These are phyloP conservation scores for Scleropages formosus DNA, from an alignment of 2,797 vertebrate genomes.

Conservation along the genomic window DNA sequence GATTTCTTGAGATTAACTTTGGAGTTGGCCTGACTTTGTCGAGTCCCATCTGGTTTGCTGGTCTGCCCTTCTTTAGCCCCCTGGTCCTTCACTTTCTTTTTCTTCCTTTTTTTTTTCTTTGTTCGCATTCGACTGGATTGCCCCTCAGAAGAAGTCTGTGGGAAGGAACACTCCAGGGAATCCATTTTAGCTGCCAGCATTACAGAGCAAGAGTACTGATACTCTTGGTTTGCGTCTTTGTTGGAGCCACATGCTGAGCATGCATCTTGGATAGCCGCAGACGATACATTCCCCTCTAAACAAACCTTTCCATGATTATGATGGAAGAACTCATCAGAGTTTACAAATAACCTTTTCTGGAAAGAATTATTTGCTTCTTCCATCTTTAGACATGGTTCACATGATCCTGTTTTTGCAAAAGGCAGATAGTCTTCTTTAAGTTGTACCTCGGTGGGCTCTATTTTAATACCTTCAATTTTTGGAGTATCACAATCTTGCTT, in stretches of 20 bases:
- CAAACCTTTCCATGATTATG: conserved; percentile 58
- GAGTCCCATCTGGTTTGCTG: conserved; percentile 67
- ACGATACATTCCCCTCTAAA: conserved; percentile 59
- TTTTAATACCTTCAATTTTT: conserved; percentile 41
- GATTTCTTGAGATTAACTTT: conserved; percentile 73
- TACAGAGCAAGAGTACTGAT: conserved; percentile 38
- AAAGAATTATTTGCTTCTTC: conserved; percentile 57
- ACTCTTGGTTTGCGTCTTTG: conserved; percentile 35
- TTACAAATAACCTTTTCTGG: conserved; percentile 61
- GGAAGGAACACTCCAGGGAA: conserved; percentile 30
- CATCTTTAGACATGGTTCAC: conserved; percentile 57
- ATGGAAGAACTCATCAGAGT: conserved; percentile 54
- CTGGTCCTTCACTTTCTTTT: conserved; percentile 78
- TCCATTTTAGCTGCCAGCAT: conserved; percentile 20
- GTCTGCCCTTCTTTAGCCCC: conserved; percentile 66
- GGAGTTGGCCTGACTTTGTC: conserved; percentile 65
- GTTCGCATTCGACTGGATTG: conserved; percentile 55
- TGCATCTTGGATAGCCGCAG: conserved; percentile 34
- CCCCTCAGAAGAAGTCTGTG: conserved; percentile 51
- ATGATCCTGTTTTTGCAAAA: conserved; percentile 50
- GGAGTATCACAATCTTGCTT: conserved; percentile 23
- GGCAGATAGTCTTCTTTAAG: conserved; percentile 42
- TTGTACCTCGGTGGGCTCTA: conserved; percentile 40
- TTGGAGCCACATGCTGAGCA: conserved; percentile 48
- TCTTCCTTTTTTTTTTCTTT: conserved; percentile 87